These are phyloP conservation scores for Deroplatys truncata DNA, from an alignment of 2,888 invertebrate species.

Conservation along the genomic window DNA sequence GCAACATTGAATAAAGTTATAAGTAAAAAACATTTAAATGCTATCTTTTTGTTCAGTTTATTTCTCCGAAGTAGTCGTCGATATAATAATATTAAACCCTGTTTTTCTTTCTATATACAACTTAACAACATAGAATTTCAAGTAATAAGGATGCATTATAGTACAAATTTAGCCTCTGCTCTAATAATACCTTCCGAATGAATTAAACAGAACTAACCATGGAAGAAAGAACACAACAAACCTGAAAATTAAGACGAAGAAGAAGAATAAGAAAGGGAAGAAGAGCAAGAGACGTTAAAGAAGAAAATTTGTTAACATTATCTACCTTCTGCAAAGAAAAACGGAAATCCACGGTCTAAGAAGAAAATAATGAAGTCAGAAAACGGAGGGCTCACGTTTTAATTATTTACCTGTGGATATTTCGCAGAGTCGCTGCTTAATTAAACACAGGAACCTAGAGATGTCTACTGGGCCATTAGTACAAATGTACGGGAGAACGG, in stretches of 20 bases:
- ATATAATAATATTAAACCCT: too few species aligned
- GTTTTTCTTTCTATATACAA: too few species aligned
- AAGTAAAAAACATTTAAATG: too few species aligned
- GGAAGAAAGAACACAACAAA: too few species aligned
- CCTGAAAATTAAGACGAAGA: background rate
- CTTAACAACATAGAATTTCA: too few species aligned
- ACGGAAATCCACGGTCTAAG: background rate
- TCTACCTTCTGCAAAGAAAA: background rate
- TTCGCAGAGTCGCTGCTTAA: background rate
- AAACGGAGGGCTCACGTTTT: background rate
- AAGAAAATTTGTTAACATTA: background rate
- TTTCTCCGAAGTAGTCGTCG: too few species aligned
- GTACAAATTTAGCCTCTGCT: too few species aligned
- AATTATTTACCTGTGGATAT: background rate
- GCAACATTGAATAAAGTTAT: too few species aligned
- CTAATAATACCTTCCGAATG: too few species aligned
- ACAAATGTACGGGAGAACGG: background rate
- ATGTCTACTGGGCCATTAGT: background rate
- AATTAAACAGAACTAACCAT: too few species aligned
- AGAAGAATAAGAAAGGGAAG: background rate
- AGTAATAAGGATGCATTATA: too few species aligned
- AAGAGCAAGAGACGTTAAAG: background rate
- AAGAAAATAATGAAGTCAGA: background rate
- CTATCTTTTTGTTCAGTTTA: too few species aligned
- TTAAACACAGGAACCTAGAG: background rate